A percentile compares a stretch with the other conserved stretches of the same genome.
These are phyloP conservation scores for Phaethornis superciliosus DNA, from an alignment of 2,113 vertebrate species.

Conservation along the genomic window DNA sequence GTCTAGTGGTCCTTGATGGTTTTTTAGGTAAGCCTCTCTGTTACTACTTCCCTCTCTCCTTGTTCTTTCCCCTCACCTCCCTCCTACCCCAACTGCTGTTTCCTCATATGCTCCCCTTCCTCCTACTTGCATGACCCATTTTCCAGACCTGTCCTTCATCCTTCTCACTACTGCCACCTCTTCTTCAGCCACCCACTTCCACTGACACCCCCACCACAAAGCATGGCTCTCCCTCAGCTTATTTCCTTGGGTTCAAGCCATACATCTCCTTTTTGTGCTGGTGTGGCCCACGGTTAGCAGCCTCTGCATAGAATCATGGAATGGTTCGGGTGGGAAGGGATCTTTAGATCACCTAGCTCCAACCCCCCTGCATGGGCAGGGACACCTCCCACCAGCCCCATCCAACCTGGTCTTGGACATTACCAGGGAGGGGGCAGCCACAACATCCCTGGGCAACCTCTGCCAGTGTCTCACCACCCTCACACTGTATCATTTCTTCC, in stretches of 20 bases:
- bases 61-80: not conserved
- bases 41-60: not conserved
- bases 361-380: too few relatives aligned
- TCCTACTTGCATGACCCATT: slow-evolving; percentile 7
- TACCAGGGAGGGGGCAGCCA: too few relatives aligned
- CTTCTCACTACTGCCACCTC: not conserved
- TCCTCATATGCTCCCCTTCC: not conserved
- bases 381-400: too few relatives aligned
- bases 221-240: not conserved
- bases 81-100: not conserved
- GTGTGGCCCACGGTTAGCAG: not conserved
- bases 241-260: not conserved
- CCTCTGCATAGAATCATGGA: not conserved
- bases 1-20: not conserved
- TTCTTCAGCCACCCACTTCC: not conserved
- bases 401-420: too few relatives aligned
- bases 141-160: not conserved
- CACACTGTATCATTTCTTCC: too few relatives aligned
- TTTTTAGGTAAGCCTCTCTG: not conserved
- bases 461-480: too few relatives aligned
- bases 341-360: too few relatives aligned
- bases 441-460: too few relatives aligned
- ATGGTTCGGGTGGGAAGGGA: too few relatives aligned
- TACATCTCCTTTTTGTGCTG: not conserved
- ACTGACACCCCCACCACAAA: not conserved